Base-by-base conservation (phyloP, 1,140 invertebrate species). In the Monochamus saltuarius region DNA sequence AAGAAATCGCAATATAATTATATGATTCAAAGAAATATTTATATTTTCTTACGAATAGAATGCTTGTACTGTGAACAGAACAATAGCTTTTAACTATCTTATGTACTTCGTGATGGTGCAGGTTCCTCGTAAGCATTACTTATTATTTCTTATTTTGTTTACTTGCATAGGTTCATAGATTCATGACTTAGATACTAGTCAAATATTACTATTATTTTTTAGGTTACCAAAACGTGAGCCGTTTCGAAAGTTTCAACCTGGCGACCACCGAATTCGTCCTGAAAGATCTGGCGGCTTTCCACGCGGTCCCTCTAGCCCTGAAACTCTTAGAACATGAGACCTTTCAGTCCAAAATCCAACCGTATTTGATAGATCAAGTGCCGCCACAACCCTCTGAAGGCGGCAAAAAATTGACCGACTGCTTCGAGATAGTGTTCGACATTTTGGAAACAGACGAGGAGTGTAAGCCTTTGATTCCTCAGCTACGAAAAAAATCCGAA, bases 291-390 rank as follows among this genome's bases (percentile, higher is more conserved):
- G 78, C 73, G 1, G 67, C 67, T 54, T 77, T 78, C 51, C 79
- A 81, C 55, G 78, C 75, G 6, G 66, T 76, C 0, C 66, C 69
- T 34, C 69, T 78, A 47, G 78, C 75, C 0, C 61, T 75, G 46
- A 75, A 75, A 45, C 36, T 68, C 17, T 62, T 69, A 19, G 64
- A 78, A 19, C 78, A 80, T 0, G 70, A 79, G 4, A 65, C 72
- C 0, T 84, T 80, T 58, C 70, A 81, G 6, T 29, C 22, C 22
- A 29, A 29, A 29, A 29, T 29, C 6, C 22, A 6, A 29, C 22
- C 22, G 22, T 29, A 29, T 6, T n/a, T 47, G 45, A 29, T 29
- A 6, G 22, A 29, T 6, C 6, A n/a, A n/a, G n/a, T 29, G 2
- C 22, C 2, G 22, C 22, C 22, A 29, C 22, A 2, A 6, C 22